These are phyloP conservation scores for Mola mola DNA, from an alignment of 2,113 vertebrate genomes.

Conservation along the genomic window DNA sequence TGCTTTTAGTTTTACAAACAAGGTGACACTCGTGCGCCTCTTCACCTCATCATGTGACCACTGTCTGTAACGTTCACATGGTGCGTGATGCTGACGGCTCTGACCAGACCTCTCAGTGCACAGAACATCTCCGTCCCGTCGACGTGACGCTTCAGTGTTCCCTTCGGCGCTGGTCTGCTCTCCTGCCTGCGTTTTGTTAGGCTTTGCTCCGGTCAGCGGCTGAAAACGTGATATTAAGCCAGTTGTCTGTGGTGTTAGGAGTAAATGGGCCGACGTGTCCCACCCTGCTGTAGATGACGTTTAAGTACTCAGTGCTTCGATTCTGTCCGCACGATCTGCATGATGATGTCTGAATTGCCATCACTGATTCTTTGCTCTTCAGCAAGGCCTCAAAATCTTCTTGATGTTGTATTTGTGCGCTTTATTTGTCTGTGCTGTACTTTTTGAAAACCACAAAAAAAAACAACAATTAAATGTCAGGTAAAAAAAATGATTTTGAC, in stretches of 20 bases:
- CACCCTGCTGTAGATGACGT: conserved; percentile 53
- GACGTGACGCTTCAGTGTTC: too few relatives aligned
- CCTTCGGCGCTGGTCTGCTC: too few relatives aligned
- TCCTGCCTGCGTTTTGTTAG: too few relatives aligned
- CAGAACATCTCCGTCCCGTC: too few relatives aligned
- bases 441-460: conserved; percentile 75
- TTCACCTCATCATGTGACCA: not conserved
- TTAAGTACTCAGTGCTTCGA: conserved; percentile 61
- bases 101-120: too few relatives aligned
- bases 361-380: conserved; percentile 42
- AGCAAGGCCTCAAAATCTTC: conserved; percentile 29
- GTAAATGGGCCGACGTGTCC: not conserved
- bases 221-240: too few relatives aligned
- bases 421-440: conserved; percentile 71
- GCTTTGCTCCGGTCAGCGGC: too few relatives aligned
- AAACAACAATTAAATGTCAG: conserved; percentile 59
- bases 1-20: conserved; percentile 19
- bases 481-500: not conserved
- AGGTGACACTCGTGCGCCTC: not conserved
- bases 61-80: conserved; percentile 20
- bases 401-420: conserved; percentile 56
- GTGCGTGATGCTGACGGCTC: conserved; percentile 5
- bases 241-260: conserved; percentile 48
- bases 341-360: conserved; percentile 52
- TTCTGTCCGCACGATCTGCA: conserved; percentile 63